Conservation (phyloP, 2,113 vertebrate genomes). For the Phrynocephalus versicolor region DNA sequence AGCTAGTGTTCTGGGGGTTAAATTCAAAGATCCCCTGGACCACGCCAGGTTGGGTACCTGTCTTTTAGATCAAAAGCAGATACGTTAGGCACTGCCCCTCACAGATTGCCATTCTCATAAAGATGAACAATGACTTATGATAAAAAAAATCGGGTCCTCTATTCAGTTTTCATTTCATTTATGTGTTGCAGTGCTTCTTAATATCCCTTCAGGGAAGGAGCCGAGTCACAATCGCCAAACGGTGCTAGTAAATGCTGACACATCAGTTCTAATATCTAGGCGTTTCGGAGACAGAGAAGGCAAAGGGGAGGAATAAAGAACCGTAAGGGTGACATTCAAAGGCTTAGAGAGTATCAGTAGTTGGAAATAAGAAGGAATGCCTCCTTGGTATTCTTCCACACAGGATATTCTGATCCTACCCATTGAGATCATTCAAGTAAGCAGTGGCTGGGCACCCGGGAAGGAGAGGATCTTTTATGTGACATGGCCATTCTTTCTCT, state of each 20-base stretch:
- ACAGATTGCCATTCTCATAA: too few species aligned
- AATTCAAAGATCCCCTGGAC: neutral
- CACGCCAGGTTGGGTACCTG: too few species aligned
- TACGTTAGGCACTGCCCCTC: too few species aligned
- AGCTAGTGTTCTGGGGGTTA: neutral
- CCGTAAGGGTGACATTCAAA: neutral
- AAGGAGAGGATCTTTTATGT: neutral
- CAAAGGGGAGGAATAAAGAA: neutral
- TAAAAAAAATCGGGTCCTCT: neutral
- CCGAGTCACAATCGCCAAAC: neutral
- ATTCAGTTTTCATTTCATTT: neutral
- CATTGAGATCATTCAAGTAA: neutral
- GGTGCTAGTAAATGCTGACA: neutral
- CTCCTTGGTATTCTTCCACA: neutral
- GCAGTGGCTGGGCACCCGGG: neutral
- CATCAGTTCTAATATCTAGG: neutral
- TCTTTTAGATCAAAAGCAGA: too few species aligned
- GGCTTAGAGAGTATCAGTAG: neutral
- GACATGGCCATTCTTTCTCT: conserved; percentile 31
- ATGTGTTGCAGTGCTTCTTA: neutral
- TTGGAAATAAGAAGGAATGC: neutral
- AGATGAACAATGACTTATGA: too few species aligned
- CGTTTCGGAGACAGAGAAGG: neutral
- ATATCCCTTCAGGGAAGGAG: neutral
- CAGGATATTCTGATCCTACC: neutral